Conservation (phyloP, 2,113 vertebrate species). For the Columbina picui region DNA sequence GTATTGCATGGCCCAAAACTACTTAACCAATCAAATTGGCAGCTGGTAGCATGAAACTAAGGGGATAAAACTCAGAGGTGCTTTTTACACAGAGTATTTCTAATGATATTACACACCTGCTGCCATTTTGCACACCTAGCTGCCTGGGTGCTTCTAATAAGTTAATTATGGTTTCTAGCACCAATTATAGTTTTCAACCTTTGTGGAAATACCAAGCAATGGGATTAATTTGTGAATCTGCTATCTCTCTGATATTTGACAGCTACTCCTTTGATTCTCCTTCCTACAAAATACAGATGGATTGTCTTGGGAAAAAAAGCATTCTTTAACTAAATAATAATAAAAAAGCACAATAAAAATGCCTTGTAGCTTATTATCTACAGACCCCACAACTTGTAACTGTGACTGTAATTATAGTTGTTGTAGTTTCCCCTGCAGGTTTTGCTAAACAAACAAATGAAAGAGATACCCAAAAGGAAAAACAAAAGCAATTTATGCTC, state of each 20-base stretch:
- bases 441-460: conserved; percentile 68
- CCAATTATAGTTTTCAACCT: conserved; percentile 73
- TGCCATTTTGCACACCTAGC: conserved; percentile 34
- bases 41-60: conserved; percentile 75
- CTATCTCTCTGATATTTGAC: conserved; percentile 68
- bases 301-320: conserved; percentile 62
- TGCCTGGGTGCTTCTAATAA: conserved; percentile 35
- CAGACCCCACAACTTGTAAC: conserved; percentile 45
- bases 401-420: conserved; percentile 69
- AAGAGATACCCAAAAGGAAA: conserved; percentile 77
- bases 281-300: conserved; percentile 61
- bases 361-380: conserved; percentile 69
- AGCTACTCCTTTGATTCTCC: conserved; percentile 58
- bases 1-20: conserved; percentile 64
- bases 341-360: conserved; percentile 62
- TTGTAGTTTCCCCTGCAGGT: conserved; percentile 61
- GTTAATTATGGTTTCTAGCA: conserved; percentile 73
- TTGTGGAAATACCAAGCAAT: conserved; percentile 66
- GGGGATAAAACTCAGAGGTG: conserved; percentile 58
- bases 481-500: conserved; percentile 78
- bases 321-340: conserved; percentile 64
- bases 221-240: conserved; percentile 81
- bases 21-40: conserved; percentile 78
- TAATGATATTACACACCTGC: conserved; percentile 48
- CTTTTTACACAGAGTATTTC: conserved; percentile 32